These are phyloP conservation scores for Saccopteryx bilineata DNA, from an alignment of 2,113 vertebrate genomes.

Conservation along the genomic window DNA sequence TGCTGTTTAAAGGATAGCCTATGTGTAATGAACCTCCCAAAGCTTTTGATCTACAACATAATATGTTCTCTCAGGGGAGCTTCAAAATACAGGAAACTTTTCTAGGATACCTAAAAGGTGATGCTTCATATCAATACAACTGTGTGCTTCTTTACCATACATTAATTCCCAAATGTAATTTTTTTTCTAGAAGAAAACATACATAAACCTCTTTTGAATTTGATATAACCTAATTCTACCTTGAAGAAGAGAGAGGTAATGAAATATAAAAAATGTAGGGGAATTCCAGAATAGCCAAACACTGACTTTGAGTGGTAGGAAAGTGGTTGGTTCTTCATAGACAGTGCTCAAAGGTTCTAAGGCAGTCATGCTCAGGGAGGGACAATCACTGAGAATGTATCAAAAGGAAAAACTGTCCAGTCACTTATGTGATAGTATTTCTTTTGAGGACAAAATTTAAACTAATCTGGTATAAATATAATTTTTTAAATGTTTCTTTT, in stretches of 20 bases:
- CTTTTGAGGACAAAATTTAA: neutral
- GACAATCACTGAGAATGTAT: neutral
- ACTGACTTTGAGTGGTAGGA: neutral
- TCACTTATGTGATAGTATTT: neutral
- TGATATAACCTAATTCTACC: neutral
- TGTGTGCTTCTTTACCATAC: neutral
- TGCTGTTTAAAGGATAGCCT: neutral
- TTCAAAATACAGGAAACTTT: neutral
- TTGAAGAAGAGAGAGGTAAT: neutral
- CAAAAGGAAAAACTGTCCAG: neutral
- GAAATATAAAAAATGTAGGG: neutral
- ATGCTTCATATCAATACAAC: neutral
- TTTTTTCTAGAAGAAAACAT: constrained; percentile 1
- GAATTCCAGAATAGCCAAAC: neutral
- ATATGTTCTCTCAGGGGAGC: neutral
- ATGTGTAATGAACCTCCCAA: neutral
- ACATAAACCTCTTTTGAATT: neutral
- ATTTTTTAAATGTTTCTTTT: neutral
- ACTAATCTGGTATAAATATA: neutral
- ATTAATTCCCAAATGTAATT: neutral
- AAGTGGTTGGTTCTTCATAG: neutral
- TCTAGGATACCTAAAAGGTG: neutral
- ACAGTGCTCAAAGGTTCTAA: neutral
- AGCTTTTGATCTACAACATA: neutral
- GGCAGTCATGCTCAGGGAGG: neutral